Conservation (phyloP, 2,797 vertebrate species). For the Poecilia gillii region DNA sequence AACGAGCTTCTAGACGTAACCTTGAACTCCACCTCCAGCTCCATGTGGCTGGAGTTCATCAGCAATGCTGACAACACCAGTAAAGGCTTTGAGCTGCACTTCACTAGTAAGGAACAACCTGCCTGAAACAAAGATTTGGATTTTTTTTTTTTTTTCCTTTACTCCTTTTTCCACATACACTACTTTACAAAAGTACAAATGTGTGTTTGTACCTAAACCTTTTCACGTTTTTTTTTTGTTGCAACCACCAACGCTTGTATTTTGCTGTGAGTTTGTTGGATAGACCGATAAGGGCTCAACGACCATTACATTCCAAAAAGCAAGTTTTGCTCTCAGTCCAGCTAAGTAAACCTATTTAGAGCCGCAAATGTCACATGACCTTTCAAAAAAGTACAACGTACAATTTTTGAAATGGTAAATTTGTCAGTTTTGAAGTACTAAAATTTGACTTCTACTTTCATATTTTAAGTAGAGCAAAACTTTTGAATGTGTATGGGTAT, state of each 20-base stretch:
- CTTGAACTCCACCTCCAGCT: conserved; percentile 97
- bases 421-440: too few species aligned
- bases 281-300: background rate
- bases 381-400: too few species aligned
- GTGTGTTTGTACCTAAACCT: background rate
- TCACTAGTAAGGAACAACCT: conserved; percentile 88
- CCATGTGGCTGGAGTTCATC: conserved; percentile 96
- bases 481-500: too few species aligned
- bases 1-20: conserved; percentile 87
- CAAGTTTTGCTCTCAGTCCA: too few species aligned
- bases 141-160: background rate
- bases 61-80: conserved; percentile 91
- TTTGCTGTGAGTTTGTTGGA: background rate
- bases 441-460: too few species aligned
- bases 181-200: background rate
- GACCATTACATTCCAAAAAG: too few species aligned
- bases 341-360: too few species aligned
- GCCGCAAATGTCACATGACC: too few species aligned
- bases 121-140: background rate
- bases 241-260: background rate
- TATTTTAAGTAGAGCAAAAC: too few species aligned
- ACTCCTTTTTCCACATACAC: background rate
- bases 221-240: background rate
- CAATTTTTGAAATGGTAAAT: too few species aligned
- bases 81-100: conserved; percentile 95